Percentiles rank a stretch among this genome's conserved stretches.
These are phyloP conservation scores for Diglossa cyanea DNA, from an alignment of 2,797 vertebrate genomes.

Conservation along the genomic window DNA sequence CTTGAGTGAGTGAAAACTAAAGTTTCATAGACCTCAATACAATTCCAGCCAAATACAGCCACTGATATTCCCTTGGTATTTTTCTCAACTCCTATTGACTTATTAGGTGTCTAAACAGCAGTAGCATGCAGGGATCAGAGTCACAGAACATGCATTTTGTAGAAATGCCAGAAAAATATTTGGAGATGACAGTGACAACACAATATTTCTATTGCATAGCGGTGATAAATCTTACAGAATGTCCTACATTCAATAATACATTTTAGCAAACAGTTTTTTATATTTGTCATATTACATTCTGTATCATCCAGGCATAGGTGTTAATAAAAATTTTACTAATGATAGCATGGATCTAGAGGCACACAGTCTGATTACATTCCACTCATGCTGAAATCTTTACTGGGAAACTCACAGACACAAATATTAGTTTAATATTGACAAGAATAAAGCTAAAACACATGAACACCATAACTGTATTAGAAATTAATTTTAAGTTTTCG, in stretches of 20 bases:
- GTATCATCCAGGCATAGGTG: not conserved
- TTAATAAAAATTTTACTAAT: not conserved
- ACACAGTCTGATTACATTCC: not conserved
- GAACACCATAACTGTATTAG: not conserved
- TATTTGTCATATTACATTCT: not conserved
- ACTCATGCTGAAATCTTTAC: not conserved
- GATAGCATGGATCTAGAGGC: not conserved
- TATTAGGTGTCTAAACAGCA: slow-evolving; percentile 32
- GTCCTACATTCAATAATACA: not conserved
- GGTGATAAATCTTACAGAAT: not conserved
- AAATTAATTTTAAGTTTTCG: not conserved
- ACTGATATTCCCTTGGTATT: not conserved
- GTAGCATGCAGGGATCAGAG: not conserved
- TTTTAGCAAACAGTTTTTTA: not conserved
- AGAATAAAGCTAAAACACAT: not conserved
- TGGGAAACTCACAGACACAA: not conserved
- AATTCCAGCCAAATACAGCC: not conserved
- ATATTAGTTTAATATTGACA: not conserved
- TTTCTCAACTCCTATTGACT: slow-evolving; percentile 14
- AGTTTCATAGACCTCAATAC: not conserved
- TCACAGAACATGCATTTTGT: not conserved
- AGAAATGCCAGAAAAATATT: not conserved
- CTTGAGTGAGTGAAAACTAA: not conserved
- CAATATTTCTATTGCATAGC: not conserved
- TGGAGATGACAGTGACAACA: not conserved